Evolutionary conservation across 2,113 vertebrate genomes (phyloP), one percentile per base, ranked within the genome.

Genomic region (Gymnorhina tibicen): DNA sequence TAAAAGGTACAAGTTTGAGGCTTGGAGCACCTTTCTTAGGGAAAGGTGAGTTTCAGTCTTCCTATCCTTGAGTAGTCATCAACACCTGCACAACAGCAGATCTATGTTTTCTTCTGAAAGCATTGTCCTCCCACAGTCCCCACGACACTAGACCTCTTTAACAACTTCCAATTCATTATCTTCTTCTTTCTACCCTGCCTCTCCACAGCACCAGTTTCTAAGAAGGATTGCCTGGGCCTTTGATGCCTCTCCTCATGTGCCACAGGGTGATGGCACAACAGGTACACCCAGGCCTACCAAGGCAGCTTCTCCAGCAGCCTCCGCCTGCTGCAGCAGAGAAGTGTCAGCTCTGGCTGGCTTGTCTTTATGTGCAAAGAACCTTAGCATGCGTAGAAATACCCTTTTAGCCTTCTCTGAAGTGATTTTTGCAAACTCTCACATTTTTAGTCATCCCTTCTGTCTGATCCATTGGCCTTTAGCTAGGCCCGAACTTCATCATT

Each of bases 181-280:
- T 16, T 17, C 15, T 73, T 47, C 53, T 73, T 73, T 33, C 59
- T 37, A 63, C 16, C 26, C 26, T 66, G 32, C 19, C 22, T 85
- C 37, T 70, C 26, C 28, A 5, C 20, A 67, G 18, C 23, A n/a
- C n/a, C 37, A 59, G 2, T 84, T 84, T 77, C 68, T n/a, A 53
- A 46, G 35, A 76, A 44, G 30, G 2, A 35, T 26, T 69, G 11
- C 8, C 75, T 56, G 63, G 27, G 27, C 26, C 28, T 74, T 67
- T 4, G 0, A 2, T 23, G 20, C 18, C 26, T 73, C 46, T 72
- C 41, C 16, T 64, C 1, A 1, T 16, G n/a, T 60, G 2, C 84
- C 63, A 60, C 42, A 78, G 52, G 23, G 5, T 9, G 4, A 4
- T 16, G 16, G 14, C 50, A 68, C 24, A 77, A 50, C 3, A 21